A percentile compares a stretch with the other conserved stretches of the same genome.
Evolutionary conservation across 2,888 invertebrate species (phyloP).

Genomic region (Drosophila robusta): DNA sequence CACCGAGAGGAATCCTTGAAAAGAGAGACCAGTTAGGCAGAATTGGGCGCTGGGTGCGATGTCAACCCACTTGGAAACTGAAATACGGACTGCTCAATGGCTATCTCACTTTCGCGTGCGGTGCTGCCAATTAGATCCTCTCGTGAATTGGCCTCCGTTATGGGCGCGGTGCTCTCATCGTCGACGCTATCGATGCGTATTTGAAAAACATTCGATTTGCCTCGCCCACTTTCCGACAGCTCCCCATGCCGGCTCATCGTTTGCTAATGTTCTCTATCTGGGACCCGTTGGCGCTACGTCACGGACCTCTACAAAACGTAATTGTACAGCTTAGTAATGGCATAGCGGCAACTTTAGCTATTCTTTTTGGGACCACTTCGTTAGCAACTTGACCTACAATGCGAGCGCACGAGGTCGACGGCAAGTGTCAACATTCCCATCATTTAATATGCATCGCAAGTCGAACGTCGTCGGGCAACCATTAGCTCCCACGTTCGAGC

Average conservation of each 20-base stretch:
- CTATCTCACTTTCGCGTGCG: constrained; percentile 48
- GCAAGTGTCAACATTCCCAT: constrained; percentile 58
- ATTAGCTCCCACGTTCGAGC: no score
- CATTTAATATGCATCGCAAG: constrained; percentile 49
- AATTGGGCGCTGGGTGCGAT: not conserved
- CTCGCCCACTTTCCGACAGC: constrained; percentile 25
- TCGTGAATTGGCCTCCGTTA: constrained; percentile 80
- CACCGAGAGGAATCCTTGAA: constrained; percentile 82
- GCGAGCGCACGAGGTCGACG: not conserved
- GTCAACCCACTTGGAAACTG: constrained; percentile 70
- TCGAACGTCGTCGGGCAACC: not conserved
- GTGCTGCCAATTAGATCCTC: constrained; percentile 79
- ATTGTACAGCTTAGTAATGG: constrained; percentile 19
- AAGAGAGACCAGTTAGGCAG: no score
- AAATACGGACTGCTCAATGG: constrained; percentile 51
- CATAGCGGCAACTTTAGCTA: constrained; percentile 7
- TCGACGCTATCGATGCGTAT: constrained; percentile 79
- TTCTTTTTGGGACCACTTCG: constrained; percentile 20
- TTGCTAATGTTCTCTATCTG: constrained; percentile 18
- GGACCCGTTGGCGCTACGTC: constrained; percentile 18
- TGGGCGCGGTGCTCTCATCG: constrained; percentile 74
- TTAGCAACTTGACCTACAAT: constrained; percentile 52
- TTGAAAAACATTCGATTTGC: constrained; percentile 67
- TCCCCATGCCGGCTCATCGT: constrained; percentile 59
- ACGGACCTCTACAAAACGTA: constrained; percentile 28